Conservation (phyloP, 2,113 vertebrate genomes). For the Zosterops lateralis region DNA sequence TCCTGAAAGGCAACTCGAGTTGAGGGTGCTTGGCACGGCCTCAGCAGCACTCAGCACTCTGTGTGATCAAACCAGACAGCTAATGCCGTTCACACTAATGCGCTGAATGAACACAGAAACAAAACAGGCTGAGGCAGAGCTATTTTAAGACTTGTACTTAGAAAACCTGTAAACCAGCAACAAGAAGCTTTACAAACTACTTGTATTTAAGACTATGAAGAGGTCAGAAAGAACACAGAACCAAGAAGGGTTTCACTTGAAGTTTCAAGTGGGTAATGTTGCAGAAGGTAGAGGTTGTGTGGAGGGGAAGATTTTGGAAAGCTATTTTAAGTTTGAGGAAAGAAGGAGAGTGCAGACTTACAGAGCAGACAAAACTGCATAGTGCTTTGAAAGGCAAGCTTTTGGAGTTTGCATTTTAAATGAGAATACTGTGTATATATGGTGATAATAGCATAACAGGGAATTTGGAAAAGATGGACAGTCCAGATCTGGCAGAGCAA, state of each 20-base stretch:
- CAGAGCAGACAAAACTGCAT: neutral
- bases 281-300: neutral
- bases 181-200: neutral
- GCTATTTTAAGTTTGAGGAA: neutral
- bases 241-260: neutral
- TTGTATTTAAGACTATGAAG: neutral
- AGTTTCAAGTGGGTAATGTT: neutral
- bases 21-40: neutral
- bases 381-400: neutral
- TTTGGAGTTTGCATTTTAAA: neutral
- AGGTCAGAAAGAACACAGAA: neutral
- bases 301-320: neutral
- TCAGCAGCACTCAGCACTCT: neutral
- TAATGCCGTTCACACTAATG: conserved; percentile 4
- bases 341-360: neutral
- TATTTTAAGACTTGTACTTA: conserved; percentile 37
- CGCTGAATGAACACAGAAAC: conserved; percentile 5
- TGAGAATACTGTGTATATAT: neutral
- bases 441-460: neutral
- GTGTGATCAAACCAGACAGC: neutral
- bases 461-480: neutral
- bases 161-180: neutral
- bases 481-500: neutral
- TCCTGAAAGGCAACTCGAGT: neutral
- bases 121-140: neutral